Evolutionary conservation across 2,113 vertebrate species (phyloP).

Genomic region (Osmerus eperlanus): DNA sequence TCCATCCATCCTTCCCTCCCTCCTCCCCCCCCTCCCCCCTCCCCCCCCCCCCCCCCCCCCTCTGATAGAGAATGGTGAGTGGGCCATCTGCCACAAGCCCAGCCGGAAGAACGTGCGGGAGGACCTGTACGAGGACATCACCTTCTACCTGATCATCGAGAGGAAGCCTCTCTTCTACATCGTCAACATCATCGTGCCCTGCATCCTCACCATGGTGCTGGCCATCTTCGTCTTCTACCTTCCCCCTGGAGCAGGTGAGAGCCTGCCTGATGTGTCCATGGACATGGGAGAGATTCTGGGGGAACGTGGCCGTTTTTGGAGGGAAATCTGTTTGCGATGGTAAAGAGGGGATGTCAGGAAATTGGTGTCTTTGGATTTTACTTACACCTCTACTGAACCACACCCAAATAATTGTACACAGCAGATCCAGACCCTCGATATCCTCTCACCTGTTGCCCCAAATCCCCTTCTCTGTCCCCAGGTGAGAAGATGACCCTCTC

Average conservation of each 20-base stretch:
- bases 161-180: conserved; percentile 91
- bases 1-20: not conserved
- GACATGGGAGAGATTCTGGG: too few relatives aligned
- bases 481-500: conserved; percentile 82
- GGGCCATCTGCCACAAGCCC: conserved; percentile 85
- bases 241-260: conserved; percentile 84
- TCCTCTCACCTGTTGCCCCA: not conserved
- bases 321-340: too few relatives aligned
- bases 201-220: conserved; percentile 83
- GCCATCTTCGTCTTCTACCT: conserved; percentile 91
- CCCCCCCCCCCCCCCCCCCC: too few relatives aligned
- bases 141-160: conserved; percentile 87
- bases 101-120: conserved; percentile 75
- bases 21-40: not conserved
- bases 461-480: conserved; percentile 37
- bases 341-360: too few relatives aligned
- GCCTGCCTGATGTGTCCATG: conserved; percentile 43
- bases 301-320: too few relatives aligned
- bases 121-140: conserved; percentile 78
- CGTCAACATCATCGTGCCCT: conserved; percentile 87
- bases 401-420: not conserved
- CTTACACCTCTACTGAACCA: not conserved
- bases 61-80: conserved; percentile 81
- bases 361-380: too few relatives aligned
- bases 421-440: not conserved